phyloP scores from a whole-genome alignment of 2,113 vertebrate genomes.

The Jacana jacana region DNA sequence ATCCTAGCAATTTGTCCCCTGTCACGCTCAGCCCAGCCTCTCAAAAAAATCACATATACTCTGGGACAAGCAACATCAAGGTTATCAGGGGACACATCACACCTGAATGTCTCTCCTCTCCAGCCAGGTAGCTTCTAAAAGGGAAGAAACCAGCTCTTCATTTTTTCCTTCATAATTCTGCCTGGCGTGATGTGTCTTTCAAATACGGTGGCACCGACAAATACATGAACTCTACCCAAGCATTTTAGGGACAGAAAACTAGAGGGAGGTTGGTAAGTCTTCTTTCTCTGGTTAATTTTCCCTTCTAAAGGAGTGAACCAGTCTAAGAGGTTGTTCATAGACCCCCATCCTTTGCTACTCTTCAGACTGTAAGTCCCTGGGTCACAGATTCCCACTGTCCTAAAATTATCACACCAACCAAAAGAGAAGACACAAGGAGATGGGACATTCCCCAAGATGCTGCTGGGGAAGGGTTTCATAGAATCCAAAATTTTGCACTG shows the following conservation, averaged over 20 bases:
- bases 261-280: background rate
- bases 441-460: too few relatives aligned
- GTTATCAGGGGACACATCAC: background rate
- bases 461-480: fast-evolving
- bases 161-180: background rate
- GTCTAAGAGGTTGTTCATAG: background rate
- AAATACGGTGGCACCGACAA: background rate
- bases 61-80: background rate
- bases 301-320: background rate
- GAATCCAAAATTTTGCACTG: background rate
- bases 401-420: background rate
- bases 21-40: background rate
- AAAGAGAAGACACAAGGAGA: fast-evolving
- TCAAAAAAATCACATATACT: background rate
- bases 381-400: background rate
- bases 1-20: background rate
- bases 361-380: background rate
- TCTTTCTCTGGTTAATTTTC: background rate
- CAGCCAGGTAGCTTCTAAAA: background rate
- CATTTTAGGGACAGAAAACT: background rate
- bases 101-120: background rate
- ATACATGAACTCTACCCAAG: background rate
- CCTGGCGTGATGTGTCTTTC: background rate
- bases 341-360: fast-evolving
- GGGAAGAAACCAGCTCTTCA: background rate